These are phyloP conservation scores for Epinotia brunnichana DNA, from an alignment of 2,888 invertebrate species.

Conservation along the genomic window DNA sequence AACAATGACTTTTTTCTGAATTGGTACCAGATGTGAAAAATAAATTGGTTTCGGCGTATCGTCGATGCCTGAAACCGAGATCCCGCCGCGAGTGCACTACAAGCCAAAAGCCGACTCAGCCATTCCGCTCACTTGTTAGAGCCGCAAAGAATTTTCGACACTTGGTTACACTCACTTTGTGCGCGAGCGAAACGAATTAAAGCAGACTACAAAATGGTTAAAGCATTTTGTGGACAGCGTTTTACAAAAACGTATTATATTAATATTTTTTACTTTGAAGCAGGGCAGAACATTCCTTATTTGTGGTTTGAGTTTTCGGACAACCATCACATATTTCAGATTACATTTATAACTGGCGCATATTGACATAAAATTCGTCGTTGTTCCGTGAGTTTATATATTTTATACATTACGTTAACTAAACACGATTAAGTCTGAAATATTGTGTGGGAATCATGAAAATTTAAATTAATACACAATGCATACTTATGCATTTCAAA, in stretches of 20 bases:
- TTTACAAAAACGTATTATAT: background rate
- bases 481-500: too few species aligned
- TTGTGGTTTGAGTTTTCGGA: too few species aligned
- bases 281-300: too few species aligned
- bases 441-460: too few species aligned
- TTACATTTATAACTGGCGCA: too few species aligned
- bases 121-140: constrained; percentile 9
- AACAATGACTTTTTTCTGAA: too few species aligned
- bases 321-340: too few species aligned
- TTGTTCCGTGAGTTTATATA: too few species aligned
- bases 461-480: too few species aligned
- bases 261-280: background rate
- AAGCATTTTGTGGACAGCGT: background rate
- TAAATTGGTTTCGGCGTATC: constrained; percentile 11
- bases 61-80: background rate
- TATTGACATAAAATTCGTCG: too few species aligned
- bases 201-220: constrained; percentile 13
- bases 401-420: too few species aligned
- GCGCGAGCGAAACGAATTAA: constrained; percentile 25
- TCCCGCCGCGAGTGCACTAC: background rate
- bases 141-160: constrained; percentile 25
- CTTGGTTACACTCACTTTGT: constrained; percentile 38
- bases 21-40: background rate
- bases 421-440: too few species aligned
- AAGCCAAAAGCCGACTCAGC: constrained; percentile 26